These are phyloP conservation scores for Gorsachius magnificus DNA, from an alignment of 2,797 vertebrate species.

Conservation along the genomic window DNA sequence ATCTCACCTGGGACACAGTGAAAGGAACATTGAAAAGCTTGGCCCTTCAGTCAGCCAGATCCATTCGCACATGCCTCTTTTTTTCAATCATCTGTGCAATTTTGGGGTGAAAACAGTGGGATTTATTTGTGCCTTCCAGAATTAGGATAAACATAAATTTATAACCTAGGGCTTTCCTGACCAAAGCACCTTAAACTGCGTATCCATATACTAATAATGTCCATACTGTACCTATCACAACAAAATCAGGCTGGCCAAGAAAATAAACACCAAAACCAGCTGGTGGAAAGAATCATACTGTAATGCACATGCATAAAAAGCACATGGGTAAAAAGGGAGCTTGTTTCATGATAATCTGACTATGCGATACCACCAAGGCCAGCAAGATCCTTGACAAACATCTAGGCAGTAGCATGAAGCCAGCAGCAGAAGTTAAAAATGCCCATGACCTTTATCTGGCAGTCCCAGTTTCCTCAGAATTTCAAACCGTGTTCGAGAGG, in stretches of 20 bases:
- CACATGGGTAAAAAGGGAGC: neutral
- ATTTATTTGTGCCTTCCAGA: neutral
- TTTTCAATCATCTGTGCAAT: neutral
- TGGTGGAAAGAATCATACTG: neutral
- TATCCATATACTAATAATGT: neutral
- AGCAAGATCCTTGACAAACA: neutral
- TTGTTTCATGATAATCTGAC: neutral
- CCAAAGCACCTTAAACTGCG: neutral
- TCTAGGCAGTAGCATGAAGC: neutral
- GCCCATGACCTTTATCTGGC: slow-evolving; percentile 45
- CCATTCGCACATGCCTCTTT: neutral
- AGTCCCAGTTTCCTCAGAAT: slow-evolving; percentile 4
- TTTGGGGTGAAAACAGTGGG: neutral
- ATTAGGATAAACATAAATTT: neutral
- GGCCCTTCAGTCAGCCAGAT: neutral
- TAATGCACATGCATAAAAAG: neutral
- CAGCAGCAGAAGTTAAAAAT: slow-evolving; percentile 42
- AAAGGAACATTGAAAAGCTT: neutral
- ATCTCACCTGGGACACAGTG: neutral
- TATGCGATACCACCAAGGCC: neutral
- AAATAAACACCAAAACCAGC: neutral
- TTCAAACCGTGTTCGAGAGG: neutral
- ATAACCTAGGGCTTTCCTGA: neutral
- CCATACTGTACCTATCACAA: neutral
- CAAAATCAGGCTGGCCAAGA: neutral